Base-by-base conservation (phyloP, 1,140 invertebrate species). In the Brachionus calyciflorus region DNA sequence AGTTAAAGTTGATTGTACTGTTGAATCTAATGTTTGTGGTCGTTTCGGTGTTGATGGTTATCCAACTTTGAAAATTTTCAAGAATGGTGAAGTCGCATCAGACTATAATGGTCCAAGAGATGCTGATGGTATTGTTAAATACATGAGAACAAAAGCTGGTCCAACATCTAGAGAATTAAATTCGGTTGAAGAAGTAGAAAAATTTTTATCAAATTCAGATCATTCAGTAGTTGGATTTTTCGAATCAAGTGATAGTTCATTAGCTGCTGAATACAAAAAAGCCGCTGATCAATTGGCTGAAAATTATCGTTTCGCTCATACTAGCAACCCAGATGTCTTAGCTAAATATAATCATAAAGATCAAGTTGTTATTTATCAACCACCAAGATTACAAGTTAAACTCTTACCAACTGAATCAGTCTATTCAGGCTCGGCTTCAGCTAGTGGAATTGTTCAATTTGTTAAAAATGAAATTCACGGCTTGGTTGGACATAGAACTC, bases 41-140 rank as follows among this genome's bases (percentile, higher is more conserved):
- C 91, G 95, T 81, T 91, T 90, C 86, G 91, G 91, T 0, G 95
- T 99, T 2, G 91, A 89, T 78, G 96, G 97, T 24, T 99, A 98
- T 84, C 96, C 96, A 14, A 99, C 76, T 28, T 84, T 99, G 49
- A 99, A 99, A 85, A 97, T 99, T 78, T 99, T 99, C 88, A 84
- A 83, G 51, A 90, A 90, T 80, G 93, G 93, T 79, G 91, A 97
- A 83, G 81, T 95, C 24, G 89, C 91, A 6, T 88, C 90, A 79
- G 96, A 99, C 78, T 99, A 99, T 85, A 93, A 92, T 85, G 97
- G 96, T 12, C 94, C 94, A 26, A 89, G 97, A 82, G 94, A 99
- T 86, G 91, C 94, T 70, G 89, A 87, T 86, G 93, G 93, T 63
- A 96, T 98, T 87, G 91, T 92, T 7, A 96, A 97, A 83, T 92